These are phyloP conservation scores for Steatocranus sp. DNA, from an alignment of 2,797 vertebrate genomes.

Conservation along the genomic window DNA sequence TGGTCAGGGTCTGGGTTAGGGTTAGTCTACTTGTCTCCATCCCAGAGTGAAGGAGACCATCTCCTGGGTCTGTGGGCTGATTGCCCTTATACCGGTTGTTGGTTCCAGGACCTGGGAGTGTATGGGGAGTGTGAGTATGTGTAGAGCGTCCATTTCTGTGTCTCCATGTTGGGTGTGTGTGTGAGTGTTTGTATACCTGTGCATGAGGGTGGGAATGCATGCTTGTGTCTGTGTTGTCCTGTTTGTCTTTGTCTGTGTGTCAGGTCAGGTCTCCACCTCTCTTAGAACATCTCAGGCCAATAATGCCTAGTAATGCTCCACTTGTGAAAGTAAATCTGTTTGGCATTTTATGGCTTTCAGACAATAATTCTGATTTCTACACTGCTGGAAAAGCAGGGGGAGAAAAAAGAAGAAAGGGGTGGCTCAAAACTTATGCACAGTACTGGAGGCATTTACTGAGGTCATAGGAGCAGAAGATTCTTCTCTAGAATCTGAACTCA, in stretches of 20 bases:
- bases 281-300: not conserved
- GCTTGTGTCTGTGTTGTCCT: not conserved
- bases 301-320: not conserved
- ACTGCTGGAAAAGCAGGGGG: not conserved
- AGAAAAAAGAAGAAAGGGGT: not conserved
- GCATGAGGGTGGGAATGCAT: not conserved
- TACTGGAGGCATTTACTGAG: not conserved
- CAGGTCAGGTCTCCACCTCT: not conserved
- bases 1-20: not conserved
- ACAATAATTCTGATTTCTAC: not conserved
- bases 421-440: not conserved
- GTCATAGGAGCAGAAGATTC: not conserved
- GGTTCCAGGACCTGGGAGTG: not conserved
- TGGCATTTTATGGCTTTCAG: not conserved
- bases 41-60: not conserved
- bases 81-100: not conserved
- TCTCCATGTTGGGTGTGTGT: not conserved
- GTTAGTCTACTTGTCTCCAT: not conserved
- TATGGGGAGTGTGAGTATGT: accelerated
- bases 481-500: not conserved
- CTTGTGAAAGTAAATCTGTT: not conserved
- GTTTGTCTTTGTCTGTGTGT: not conserved
- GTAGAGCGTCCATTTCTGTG: not conserved
- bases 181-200: not conserved
- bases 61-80: not conserved